Evolutionary conservation across 2,113 vertebrate species (phyloP), one percentile per base, ranked within the genome.

Genomic region (Osmerus mordax): DNA sequence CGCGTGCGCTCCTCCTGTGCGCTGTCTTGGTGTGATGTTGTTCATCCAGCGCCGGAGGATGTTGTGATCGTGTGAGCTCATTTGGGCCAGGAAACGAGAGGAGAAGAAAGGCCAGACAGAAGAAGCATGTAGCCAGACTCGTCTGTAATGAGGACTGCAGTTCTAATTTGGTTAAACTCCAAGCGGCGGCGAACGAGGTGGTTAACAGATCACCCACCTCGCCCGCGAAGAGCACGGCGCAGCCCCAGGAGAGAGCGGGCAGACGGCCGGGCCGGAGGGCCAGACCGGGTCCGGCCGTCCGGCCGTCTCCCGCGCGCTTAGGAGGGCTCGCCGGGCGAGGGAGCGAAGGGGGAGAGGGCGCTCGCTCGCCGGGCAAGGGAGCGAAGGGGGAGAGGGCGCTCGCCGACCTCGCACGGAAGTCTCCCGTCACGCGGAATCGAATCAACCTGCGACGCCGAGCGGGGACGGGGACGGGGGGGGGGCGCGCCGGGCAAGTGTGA

Each of bases 161-260:
- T 85, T 76, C 63, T 62, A 73, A 83, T 83, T 74, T 23, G 72
- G 78, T 69, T 28, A 52, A 73, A 56, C 70, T 71, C 60, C 73
- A 56, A 55, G 47, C 67, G 70, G 79, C 77, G 55, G 14, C 16
- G 18, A 71, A 1, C 23, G 23, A 23, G 1, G 23, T 1, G 23
- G 23, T 74, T 79, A 73, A 29, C 56, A 56, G 28, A 58, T 62
- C 77, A 55, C 79, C 72, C 56, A 1, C 23, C n/a, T 41, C 60
- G 32, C 81, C 76, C 72, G 73, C 77, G 76, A 78, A 72, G 41
- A 59, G 63, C 58, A 65, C 19, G 12, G 59, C 70, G 64, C 79
- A 55, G 52, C 23, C 23, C 23, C 23, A 23, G 23, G 23, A 23
- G 23, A 23, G 23, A 2, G 23, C 23, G 23, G 23, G 23, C 23